A percentile compares a stretch with the other conserved stretches of the same genome.
phyloP scores from a whole-genome alignment of 2,113 vertebrate species.

The Anas platyrhynchos region DNA sequence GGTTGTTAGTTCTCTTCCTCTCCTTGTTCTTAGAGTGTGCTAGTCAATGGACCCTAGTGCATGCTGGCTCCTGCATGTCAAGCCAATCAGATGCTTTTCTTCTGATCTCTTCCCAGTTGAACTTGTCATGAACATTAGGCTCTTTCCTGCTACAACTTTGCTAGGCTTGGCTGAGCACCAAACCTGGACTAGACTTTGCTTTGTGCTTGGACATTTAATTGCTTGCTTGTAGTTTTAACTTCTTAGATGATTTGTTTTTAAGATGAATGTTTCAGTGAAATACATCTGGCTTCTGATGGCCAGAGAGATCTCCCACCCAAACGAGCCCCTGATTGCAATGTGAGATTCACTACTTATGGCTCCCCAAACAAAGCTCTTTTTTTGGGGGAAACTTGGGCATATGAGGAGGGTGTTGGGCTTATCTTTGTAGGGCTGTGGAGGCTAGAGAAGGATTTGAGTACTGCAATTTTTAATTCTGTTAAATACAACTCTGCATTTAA shows the following conservation, averaged over 20 bases:
- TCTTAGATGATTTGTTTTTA: slow-evolving; percentile 16
- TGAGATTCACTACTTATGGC: neutral
- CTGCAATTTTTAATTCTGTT: neutral
- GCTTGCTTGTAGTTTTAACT: slow-evolving; percentile 64
- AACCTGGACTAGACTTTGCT: slow-evolving; percentile 12
- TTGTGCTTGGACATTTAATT: slow-evolving; percentile 36
- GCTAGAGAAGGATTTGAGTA: neutral
- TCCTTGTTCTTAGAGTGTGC: slow-evolving; percentile 15
- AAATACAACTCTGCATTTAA: neutral
- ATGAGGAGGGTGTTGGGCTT: neutral
- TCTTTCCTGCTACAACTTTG: slow-evolving; percentile 30
- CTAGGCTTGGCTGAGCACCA: slow-evolving; percentile 26
- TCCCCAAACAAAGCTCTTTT: neutral
- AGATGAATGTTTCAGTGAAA: neutral
- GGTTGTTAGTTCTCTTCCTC: neutral
- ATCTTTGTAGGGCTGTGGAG: neutral
- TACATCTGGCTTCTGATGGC: neutral
- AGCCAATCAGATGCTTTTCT: neutral
- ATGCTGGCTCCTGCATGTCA: slow-evolving; percentile 53
- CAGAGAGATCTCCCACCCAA: neutral
- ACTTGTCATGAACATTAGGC: neutral
- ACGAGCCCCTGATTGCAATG: neutral
- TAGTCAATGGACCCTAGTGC: slow-evolving; percentile 28
- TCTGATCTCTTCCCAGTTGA: slow-evolving; percentile 6
- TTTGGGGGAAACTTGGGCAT: neutral